Evolutionary conservation across 2,797 vertebrate genomes (phyloP), one percentile per base, ranked within the genome.

Genomic region (Kryptopterus vitreolus): DNA sequence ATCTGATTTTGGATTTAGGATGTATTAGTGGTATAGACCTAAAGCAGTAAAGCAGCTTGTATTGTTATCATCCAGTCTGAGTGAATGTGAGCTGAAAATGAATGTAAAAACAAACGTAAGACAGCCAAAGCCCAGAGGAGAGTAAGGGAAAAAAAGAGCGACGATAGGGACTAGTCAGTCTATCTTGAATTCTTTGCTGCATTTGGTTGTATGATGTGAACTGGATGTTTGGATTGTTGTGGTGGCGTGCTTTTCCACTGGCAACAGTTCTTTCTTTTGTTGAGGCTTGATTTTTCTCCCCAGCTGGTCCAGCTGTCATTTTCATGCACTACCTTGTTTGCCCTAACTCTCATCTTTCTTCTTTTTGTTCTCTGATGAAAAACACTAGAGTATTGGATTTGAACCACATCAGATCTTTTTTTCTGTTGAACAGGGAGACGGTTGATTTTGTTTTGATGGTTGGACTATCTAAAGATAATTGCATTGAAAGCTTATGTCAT

Each of bases 191-290:
- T 65, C n/a, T 20, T 59, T 35, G 53, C 20, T 35, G 61, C 50
- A 66, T 59, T 81, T 68, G 46, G 29, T 38, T 68, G 52, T 22
- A 26, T 43, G 62, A 76, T 76, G 73, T 63, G 10, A 43, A 70
- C 18, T 81, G 58, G 74, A 70, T 62, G 58, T 81, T 73, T 82
- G 62, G 50, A 66, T 78, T 63, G 35, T 66, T 66, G 76, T 58
- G 69, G 76, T 24, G 4, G 57, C 26, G 9, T 73, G 68, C 29
- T n/a, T 75, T 20, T 31, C 26, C 55, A 24, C 72, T 53, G 68
- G 18, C 31, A 65, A 52, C 43, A 50, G 6, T 72, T 71, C 58
- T 31, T 43, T 53, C 58, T 29, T 73, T 73, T 81, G 66, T 63
- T 71, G 33, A 48, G 59, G 15, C 8, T 63, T 48, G 46, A 46